Evolutionary conservation across 2,888 invertebrate genomes (phyloP), one percentile per base, ranked within the genome.

Genomic region (Agrotis ipsilon): DNA sequence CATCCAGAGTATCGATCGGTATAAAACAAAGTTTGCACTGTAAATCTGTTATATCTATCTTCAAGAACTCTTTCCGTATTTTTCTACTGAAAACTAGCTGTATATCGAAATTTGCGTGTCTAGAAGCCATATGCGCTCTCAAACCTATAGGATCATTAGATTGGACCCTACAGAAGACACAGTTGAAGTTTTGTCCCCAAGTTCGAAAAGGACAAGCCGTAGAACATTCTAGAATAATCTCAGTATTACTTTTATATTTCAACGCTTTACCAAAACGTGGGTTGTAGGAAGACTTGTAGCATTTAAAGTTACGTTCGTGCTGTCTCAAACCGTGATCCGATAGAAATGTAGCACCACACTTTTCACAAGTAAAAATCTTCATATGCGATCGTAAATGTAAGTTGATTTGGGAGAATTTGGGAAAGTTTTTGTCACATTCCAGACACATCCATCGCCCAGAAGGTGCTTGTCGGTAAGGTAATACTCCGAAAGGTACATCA

Each of bases 181-280:
- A 96, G 66, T 95, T 95, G 66, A 96, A 96, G 70, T 95, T 95
- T 78, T 95, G 95, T 0, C 95, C 95, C 95, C 95, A 95, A 32
- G 95, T 95, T 54, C 96, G 89, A 55, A 96, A 96, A 0, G 96
- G 96, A 54, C 93, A 92, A 3, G 95, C 96, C 0, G 95, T 96
- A 6, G 95, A 96, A 82, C 94, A 95, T 78, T 95, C 94, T 1
- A 96, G 83, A 68, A 96, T 96, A 18, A 95, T 95, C 79, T 95
- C 95, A 1, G 95, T 95, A 76, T 95, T 96, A 32, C 93, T 93
- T 46, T 93, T 91, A 83, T 95, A 92, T 82, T 95, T 94, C 59
- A 95, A 83, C 2, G 94, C 92, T 85, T 94, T 94, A 0, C 95
- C 95, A 52, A 93, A 96, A 3, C 95, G 89, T 2, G 95, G 95